Conservation (phyloP, 2,113 vertebrate genomes). For the Zapornia atra region DNA sequence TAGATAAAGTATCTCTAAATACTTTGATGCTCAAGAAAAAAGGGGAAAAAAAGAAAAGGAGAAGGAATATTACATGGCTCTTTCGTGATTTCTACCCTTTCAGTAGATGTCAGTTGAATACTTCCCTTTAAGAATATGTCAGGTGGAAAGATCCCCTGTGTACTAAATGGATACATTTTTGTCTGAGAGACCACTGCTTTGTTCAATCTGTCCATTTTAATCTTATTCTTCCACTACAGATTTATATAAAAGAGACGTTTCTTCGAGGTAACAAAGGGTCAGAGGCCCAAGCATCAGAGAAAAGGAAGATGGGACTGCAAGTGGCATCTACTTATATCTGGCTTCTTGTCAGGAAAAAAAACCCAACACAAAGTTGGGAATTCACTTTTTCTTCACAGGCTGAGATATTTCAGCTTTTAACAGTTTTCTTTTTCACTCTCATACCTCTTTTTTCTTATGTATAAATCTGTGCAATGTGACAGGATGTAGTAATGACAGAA, state of each 20-base stretch:
- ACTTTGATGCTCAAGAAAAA: slow-evolving; percentile 47
- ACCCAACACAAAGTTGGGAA: background rate
- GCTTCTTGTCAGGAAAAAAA: background rate
- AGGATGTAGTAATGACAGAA: slow-evolving; percentile 31
- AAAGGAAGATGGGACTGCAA: background rate
- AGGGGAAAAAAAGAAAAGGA: background rate
- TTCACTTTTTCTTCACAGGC: background rate
- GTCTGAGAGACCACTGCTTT: slow-evolving; percentile 59
- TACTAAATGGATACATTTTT: slow-evolving; percentile 73
- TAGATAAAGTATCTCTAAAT: slow-evolving; percentile 59
- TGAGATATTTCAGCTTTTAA: background rate
- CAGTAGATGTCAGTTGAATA: slow-evolving; percentile 74
- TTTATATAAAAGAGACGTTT: slow-evolving; percentile 51
- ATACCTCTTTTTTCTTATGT: background rate
- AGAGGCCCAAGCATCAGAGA: background rate
- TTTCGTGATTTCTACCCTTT: slow-evolving; percentile 67
- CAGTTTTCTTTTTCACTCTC: background rate
- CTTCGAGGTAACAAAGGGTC: slow-evolving; percentile 37
- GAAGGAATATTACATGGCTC: slow-evolving; percentile 47
- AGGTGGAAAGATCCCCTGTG: slow-evolving; percentile 74
- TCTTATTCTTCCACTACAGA: slow-evolving; percentile 69
- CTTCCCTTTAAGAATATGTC: slow-evolving; percentile 75
- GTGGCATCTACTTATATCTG: background rate
- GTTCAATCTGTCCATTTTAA: slow-evolving; percentile 75
- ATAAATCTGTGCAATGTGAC: slow-evolving; percentile 37